Percentiles rank a stretch among this genome's conserved stretches.
phyloP scores from a whole-genome alignment of 2,797 vertebrate genomes.

The Myioborus melanocephalus region DNA sequence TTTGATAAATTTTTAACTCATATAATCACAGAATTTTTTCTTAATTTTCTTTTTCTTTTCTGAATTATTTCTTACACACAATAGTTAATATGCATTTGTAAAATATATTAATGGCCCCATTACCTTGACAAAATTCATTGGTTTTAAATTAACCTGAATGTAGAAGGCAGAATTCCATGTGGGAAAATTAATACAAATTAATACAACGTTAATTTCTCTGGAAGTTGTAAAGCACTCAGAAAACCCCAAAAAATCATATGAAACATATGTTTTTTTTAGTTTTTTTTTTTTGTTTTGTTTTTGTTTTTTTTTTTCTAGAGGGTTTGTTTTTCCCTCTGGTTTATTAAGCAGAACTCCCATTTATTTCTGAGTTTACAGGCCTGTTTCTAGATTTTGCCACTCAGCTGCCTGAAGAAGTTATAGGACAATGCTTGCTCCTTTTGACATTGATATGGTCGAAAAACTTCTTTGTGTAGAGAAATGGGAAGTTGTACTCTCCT shows the following conservation, averaged over 20 bases:
- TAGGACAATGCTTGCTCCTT: neutral
- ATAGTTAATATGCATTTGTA: neutral
- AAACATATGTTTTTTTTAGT: neutral
- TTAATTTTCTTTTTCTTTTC: neutral
- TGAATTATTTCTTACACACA: conserved; percentile 3
- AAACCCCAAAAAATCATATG: neutral
- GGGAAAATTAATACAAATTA: neutral
- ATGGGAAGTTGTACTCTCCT: neutral
- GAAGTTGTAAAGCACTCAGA: neutral
- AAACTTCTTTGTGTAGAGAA: neutral
- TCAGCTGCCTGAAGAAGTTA: neutral
- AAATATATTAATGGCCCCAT: neutral
- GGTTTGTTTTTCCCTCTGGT: neutral
- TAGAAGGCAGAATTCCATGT: neutral
- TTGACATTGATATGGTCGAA: neutral
- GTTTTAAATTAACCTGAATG: conserved; percentile 32
- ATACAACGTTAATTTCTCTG: neutral
- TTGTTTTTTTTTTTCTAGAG: neutral
- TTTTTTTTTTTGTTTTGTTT: neutral
- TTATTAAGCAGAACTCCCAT: neutral
- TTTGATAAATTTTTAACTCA: neutral
- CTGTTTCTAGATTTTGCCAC: neutral
- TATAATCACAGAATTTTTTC: neutral
- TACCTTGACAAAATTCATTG: neutral
- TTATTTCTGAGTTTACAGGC: neutral